phyloP scores from a whole-genome alignment of 2,888 invertebrate genomes.

The Brachyopa scutellaris region DNA sequence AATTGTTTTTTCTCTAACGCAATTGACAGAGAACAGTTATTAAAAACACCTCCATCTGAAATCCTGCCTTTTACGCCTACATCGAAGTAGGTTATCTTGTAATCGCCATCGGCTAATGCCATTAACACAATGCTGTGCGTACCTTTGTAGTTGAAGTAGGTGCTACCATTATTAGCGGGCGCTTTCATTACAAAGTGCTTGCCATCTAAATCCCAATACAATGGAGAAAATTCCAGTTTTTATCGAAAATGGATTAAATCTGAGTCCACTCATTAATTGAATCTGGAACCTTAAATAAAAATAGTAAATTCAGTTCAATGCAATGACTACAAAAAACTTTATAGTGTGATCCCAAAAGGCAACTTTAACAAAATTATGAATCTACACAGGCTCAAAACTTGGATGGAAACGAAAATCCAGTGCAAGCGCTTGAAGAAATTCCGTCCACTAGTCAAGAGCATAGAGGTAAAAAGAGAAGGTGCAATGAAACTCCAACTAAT shows the following conservation, averaged over 20 bases:
- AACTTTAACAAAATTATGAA: too few relatives aligned
- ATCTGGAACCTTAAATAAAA: not conserved
- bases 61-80: not conserved
- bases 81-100: constrained; percentile 1
- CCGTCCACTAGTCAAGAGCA: too few relatives aligned
- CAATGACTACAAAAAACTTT: too few relatives aligned
- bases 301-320: not conserved
- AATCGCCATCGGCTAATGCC: not conserved
- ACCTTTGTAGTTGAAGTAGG: constrained; percentile 13
- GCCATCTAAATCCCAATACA: not conserved
- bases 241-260: not conserved
- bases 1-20: not conserved
- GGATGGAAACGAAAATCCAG: too few relatives aligned
- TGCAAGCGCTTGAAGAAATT: too few relatives aligned
- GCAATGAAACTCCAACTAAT: too few relatives aligned
- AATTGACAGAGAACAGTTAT: not conserved
- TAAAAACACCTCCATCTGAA: not conserved
- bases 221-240: not conserved
- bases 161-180: not conserved
- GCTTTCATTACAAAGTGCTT: not conserved
- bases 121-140: not conserved
- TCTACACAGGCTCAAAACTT: too few relatives aligned
- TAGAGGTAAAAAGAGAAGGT: too few relatives aligned
- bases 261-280: not conserved
- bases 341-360: too few relatives aligned